Evolutionary conservation across 2,888 invertebrate genomes (phyloP).

Genomic region (Portevinia maculata): DNA sequence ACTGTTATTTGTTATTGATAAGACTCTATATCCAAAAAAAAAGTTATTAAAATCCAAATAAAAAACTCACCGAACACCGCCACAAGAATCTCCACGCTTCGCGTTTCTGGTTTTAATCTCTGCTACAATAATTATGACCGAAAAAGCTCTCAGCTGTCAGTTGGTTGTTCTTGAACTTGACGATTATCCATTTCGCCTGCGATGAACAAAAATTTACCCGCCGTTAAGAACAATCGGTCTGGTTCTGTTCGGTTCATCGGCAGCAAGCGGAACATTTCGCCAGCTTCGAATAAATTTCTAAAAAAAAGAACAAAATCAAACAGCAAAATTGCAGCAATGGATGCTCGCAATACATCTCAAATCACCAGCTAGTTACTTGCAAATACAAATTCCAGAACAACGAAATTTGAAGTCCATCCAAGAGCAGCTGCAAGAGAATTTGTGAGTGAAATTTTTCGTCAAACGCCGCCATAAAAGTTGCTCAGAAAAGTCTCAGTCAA

Average conservation of each 20-base stretch:
- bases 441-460: constrained; percentile 32
- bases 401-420: constrained; percentile 55
- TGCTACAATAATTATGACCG: background rate
- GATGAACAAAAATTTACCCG: background rate
- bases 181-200: constrained; percentile 21
- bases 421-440: constrained; percentile 1
- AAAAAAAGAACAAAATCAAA: constrained; percentile 30
- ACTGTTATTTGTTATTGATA: no score
- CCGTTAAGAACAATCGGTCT: background rate
- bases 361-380: constrained; percentile 48
- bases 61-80: background rate
- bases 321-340: constrained; percentile 62
- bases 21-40: no score
- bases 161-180: background rate
- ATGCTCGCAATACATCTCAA: constrained; percentile 47
- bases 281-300: constrained; percentile 25
- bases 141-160: background rate
- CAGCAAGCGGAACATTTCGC: constrained; percentile 53
- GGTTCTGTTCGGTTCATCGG: constrained; percentile 55
- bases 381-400: constrained; percentile 37
- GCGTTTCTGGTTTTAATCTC: background rate
- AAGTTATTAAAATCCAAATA: no score
- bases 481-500: constrained; percentile 45
- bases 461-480: constrained; percentile 2
- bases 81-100: background rate